Base-by-base conservation (phyloP, 2,113 vertebrate species). In the Silurus asotus region DNA sequence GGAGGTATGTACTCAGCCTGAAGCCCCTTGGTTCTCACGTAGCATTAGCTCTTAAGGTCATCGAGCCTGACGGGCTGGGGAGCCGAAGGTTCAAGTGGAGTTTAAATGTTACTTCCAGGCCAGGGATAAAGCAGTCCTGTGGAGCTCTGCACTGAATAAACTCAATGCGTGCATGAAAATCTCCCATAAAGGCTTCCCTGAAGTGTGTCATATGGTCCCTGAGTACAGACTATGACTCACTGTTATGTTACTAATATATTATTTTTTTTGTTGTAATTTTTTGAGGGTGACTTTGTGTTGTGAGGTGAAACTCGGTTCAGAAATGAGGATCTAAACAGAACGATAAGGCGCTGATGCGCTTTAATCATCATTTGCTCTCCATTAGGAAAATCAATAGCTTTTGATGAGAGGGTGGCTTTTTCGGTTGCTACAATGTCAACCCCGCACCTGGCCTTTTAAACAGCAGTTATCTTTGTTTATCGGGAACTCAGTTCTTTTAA, bases 371-470 rank as follows among this genome's bases (percentile, higher is more conserved):
- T 93, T 95, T 93, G 90, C 92, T 94, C 92, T 94, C 93, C 93
- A 94, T 94, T 93, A 93, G 93, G 37, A 94, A 95, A 95, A 95
- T 95, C 95, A 94, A 94, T 95, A 92, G 92, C 90, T 91, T 95
- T 94, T 95, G 94, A 95, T 94, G 94, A 91, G 92, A 93, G 90
- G 92, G 92, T 92, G 92, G 91, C 92, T 93, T 93, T 37, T 94
- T 91, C 93, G 91, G 91, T 94, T 93, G 93, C 94, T 93, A 93
- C 93, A 93, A 93, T 92, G 92, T 92, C 90, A 91, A 92, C 92
- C 92, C 91, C 90, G 92, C 92, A 92, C 94, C 94, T 93, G 92
- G 91, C 90, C 92, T 94, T 94, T 77, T 93, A 94, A 93, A 91
- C 90, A 91, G 91, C 92, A 89, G 86, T 92, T 90, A 91, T 93